Percentiles rank a stretch among this genome's conserved stretches.
Conservation (phyloP, 2,113 vertebrate genomes). For the Nanorana parkeri region DNA sequence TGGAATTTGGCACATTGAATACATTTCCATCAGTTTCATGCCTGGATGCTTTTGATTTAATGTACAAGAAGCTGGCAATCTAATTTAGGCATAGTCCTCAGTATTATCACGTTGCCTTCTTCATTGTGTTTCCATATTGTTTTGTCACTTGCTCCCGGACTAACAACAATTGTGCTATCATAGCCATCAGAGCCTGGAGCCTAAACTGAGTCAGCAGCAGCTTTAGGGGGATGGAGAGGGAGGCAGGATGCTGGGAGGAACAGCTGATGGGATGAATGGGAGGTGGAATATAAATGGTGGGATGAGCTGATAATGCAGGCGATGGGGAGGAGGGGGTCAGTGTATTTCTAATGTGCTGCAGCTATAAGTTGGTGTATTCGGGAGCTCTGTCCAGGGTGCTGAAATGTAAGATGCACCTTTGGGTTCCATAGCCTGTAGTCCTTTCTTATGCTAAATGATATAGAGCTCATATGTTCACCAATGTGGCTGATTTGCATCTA, state of each 20-base stretch:
- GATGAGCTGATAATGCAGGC: constrained; percentile 29
- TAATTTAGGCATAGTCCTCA: neutral
- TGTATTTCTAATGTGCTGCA: constrained; percentile 3
- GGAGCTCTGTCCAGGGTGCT: constrained; percentile 50
- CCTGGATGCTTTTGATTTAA: too few relatives aligned
- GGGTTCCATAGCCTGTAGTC: too few relatives aligned
- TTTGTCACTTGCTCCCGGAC: neutral
- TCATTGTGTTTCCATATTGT: neutral
- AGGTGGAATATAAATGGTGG: constrained; percentile 25
- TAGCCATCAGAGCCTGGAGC: constrained; percentile 12
- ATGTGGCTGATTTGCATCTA: neutral
- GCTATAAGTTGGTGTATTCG: neutral
- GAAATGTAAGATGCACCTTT: constrained; percentile 17
- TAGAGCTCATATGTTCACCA: too few relatives aligned
- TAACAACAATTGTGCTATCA: neutral
- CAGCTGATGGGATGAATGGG: constrained; percentile 3
- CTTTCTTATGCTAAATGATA: too few relatives aligned
- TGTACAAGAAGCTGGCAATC: constrained; percentile 14
- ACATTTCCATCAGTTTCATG: too few relatives aligned
- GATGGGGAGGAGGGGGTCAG: neutral
- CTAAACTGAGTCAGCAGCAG: constrained; percentile 51
- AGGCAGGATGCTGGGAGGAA: neutral
- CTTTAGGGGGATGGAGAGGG: neutral
- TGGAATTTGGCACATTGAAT: too few relatives aligned
- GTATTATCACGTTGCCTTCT: neutral